Evolutionary conservation across 2,113 vertebrate genomes (phyloP).

Genomic region (Chlorodrepanis virens): DNA sequence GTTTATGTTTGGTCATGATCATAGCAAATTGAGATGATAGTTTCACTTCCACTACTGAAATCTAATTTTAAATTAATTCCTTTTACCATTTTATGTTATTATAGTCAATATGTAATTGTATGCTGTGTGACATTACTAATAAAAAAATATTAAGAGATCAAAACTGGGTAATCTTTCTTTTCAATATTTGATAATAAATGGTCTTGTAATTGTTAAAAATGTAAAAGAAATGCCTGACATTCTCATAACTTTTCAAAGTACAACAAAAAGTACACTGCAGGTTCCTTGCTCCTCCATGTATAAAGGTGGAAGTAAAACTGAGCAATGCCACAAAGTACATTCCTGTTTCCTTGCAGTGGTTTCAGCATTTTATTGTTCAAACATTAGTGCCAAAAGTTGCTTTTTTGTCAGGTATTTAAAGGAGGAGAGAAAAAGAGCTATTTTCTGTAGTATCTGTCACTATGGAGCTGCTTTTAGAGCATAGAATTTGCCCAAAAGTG

Average conservation of each 20-base stretch:
- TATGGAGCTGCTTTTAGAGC: neutral
- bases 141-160: neutral
- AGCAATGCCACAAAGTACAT: neutral
- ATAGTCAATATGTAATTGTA: neutral
- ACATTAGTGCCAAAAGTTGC: neutral
- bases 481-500: neutral
- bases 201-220: neutral
- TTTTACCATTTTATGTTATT: neutral
- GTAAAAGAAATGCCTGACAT: neutral
- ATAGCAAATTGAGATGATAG: neutral
- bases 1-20: neutral
- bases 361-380: neutral
- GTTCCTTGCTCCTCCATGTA: neutral
- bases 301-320: neutral
- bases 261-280: neutral
- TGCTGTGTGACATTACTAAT: neutral
- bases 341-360: neutral
- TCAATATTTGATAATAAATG: neutral
- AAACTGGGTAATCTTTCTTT: neutral
- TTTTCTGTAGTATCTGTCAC: neutral
- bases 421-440: neutral
- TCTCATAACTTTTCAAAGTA: neutral
- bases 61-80: neutral
- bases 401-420: neutral
- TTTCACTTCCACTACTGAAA: neutral